Evolutionary conservation across 2,888 invertebrate species (phyloP), one percentile per base, ranked within the genome.

Genomic region (Calameuta filiformis): DNA sequence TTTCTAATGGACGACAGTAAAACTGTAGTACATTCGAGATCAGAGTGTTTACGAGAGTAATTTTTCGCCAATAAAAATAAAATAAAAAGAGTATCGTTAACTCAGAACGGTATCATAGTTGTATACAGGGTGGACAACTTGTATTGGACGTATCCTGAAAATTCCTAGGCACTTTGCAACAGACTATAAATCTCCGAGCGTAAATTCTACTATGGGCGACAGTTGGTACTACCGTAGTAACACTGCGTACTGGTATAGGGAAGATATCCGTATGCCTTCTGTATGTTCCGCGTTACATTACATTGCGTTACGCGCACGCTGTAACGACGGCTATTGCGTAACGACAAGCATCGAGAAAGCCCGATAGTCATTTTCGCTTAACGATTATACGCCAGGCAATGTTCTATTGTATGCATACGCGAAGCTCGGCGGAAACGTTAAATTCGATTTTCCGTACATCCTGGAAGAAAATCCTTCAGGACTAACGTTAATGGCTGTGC

Each of bases 341-440:
- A 73, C 35, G 56, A 75, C 68, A 31, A 75, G 79, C 69, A 79
- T 73, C 79, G 79, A 80, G 79, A 56, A 56, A 79, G 78, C 80
- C 80, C 78, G 78, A 78, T 78, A 75, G 76, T 15, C 75, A 76
- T 68, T 76, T 78, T 73, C 76, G 11, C 23, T 15, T 56, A 56
- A 56, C 9, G 56, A 6, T 56, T 56, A 56, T 56, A 9, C 56
- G 56, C 56, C 56, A 23, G 56, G 56, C 23, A 56, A 23, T 23
- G 23, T 9, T 56, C 56, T 23, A 56, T 9, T 56, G 9, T 56
- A 9, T 23, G 56, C 9, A 9, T 56, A 56, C 23, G 56, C 6
- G 56, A 56, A 56, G 56, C 56, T 56, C 9, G 9, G 23, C 23
- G 56, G 23, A 56, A 56, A 56, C 56, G 56, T 56, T 56, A 23